A percentile compares a stretch with the other conserved stretches of the same genome.
Conservation (phyloP, 1,140 invertebrate species). For the Eumaeus atala region DNA sequence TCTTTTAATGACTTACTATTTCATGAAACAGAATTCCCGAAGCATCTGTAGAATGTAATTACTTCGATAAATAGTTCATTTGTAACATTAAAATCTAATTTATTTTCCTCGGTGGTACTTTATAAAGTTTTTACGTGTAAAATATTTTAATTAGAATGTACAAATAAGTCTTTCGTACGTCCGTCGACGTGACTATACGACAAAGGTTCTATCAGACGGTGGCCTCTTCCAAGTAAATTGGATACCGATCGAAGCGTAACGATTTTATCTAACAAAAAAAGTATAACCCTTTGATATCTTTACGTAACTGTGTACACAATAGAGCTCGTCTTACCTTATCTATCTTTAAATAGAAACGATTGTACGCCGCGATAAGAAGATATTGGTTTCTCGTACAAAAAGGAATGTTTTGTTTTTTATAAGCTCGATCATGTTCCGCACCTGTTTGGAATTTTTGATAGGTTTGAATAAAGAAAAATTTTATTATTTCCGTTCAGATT, state of each 20-base stretch:
- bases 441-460: constrained; percentile 7
- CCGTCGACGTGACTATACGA: constrained; percentile 53
- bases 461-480: too few relatives aligned
- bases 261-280: constrained; percentile 59
- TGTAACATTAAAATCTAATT: constrained; percentile 30
- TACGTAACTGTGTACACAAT: constrained; percentile 59
- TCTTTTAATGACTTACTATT: too few relatives aligned
- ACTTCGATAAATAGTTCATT: constrained; percentile 6
- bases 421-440: neutral
- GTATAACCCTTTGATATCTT: constrained; percentile 50
- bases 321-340: constrained; percentile 31
- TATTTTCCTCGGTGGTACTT: constrained; percentile 38
- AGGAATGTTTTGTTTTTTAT: constrained; percentile 16
- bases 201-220: constrained; percentile 44
- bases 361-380: constrained; percentile 8
- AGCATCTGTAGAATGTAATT: neutral
- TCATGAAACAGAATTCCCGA: too few relatives aligned
- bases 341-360: constrained; percentile 13
- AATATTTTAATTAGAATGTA: constrained; percentile 66
- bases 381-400: constrained; percentile 9
- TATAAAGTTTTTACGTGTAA: constrained; percentile 36
- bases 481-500: too few relatives aligned
- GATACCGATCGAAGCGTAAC: constrained; percentile 62
- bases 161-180: constrained; percentile 54
- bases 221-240: constrained; percentile 58